A percentile compares a stretch with the other conserved stretches of the same genome.
Conservation (phyloP, 1,140 invertebrate species). For the Drosophila repletoides region DNA sequence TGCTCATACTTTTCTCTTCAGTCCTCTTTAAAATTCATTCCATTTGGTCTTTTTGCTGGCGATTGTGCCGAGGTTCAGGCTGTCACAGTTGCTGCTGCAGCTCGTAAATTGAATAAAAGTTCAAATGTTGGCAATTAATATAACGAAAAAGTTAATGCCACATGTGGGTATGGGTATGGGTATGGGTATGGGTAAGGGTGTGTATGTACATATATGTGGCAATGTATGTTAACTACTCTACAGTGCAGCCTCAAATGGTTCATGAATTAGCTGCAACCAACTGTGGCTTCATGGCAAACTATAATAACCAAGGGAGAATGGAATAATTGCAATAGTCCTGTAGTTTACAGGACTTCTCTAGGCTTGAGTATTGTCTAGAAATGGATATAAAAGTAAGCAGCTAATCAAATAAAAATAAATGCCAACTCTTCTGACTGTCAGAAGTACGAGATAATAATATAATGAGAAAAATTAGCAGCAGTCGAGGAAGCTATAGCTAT, state of each 20-base stretch:
- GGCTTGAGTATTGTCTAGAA: not conserved
- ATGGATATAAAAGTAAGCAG: not conserved
- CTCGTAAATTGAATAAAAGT: slow-evolving; percentile 80
- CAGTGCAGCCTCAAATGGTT: slow-evolving; percentile 10
- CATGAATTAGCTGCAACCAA: slow-evolving; percentile 17
- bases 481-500: too few relatives aligned
- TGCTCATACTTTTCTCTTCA: not conserved
- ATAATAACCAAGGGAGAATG: not conserved
- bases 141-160: slow-evolving; percentile 72
- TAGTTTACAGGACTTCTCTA: not conserved
- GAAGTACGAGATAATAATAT: too few relatives aligned
- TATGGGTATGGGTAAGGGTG: not conserved
- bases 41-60: slow-evolving; percentile 44
- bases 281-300: slow-evolving; percentile 9
- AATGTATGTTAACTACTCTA: slow-evolving; percentile 4
- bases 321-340: not conserved
- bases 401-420: not conserved
- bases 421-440: too few relatives aligned
- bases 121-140: slow-evolving; percentile 79
- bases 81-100: slow-evolving; percentile 37
- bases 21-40: not conserved
- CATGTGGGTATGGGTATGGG: slow-evolving; percentile 12
- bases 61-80: slow-evolving; percentile 43
- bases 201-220: not conserved
- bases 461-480: too few relatives aligned